Percentiles rank a stretch among this genome's conserved stretches.
Conservation (phyloP, 2,888 invertebrate genomes). For the Molanna angustata region DNA sequence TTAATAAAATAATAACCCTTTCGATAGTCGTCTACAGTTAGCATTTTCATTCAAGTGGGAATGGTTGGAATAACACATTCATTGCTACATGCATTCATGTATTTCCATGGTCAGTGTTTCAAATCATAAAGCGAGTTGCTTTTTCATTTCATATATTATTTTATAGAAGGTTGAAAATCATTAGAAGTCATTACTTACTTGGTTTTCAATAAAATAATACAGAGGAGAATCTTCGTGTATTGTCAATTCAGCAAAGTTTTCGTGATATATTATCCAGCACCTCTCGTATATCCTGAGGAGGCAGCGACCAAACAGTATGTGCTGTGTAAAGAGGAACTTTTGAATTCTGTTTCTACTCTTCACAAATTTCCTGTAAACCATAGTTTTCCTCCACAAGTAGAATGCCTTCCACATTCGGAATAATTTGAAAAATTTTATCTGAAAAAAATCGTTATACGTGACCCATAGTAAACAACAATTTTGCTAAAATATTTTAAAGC, state of each 20-base stretch:
- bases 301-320: conserved; percentile 68
- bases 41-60: too few relatives aligned
- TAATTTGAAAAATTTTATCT: conserved; percentile 65
- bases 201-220: conserved; percentile 69
- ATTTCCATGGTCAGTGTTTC: too few relatives aligned
- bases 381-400: conserved; percentile 74
- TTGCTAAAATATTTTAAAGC: too few relatives aligned
- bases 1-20: too few relatives aligned
- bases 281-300: conserved; percentile 68
- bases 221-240: conserved; percentile 53
- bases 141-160: too few relatives aligned
- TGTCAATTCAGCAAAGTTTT: conserved; percentile 60
- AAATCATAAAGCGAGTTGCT: too few relatives aligned
- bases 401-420: conserved; percentile 79
- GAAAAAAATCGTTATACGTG: conserved; percentile 33
- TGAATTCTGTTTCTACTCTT: conserved; percentile 58
- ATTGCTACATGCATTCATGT: too few relatives aligned
- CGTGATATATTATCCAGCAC: conserved; percentile 60
- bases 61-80: too few relatives aligned
- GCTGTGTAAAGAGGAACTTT: conserved; percentile 70
- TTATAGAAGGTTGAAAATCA: too few relatives aligned
- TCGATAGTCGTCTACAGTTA: too few relatives aligned
- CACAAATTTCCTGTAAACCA: conserved; percentile 66
- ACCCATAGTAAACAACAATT: too few relatives aligned
- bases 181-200: conserved; percentile 46